phyloP scores from a whole-genome alignment of 2,888 invertebrate genomes.

The Polydesmus complanatus region DNA sequence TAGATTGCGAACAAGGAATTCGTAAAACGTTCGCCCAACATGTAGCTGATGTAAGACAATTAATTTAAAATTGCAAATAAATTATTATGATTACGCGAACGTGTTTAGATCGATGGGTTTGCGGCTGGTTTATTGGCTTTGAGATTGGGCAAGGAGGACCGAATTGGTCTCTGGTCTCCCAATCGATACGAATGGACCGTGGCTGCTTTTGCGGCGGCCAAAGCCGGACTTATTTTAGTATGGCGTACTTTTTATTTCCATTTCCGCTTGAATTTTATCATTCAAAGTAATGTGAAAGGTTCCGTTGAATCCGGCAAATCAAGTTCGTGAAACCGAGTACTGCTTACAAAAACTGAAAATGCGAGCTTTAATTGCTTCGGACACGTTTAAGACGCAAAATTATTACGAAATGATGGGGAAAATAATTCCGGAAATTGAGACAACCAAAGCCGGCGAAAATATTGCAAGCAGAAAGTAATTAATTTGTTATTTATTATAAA shows the following conservation, averaged over 20 bases:
- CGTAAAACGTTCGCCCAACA: not conserved
- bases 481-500: not conserved
- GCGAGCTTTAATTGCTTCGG: constrained; percentile 50
- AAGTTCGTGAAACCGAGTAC: constrained; percentile 52
- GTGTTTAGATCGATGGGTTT: constrained; percentile 46
- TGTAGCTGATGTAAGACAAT: not conserved
- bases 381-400: constrained; percentile 46
- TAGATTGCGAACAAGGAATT: not conserved
- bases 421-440: constrained; percentile 42
- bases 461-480: not conserved
- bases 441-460: constrained; percentile 27
- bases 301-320: constrained; percentile 61
- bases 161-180: constrained; percentile 64
- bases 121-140: constrained; percentile 56
- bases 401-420: constrained; percentile 49
- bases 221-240: constrained; percentile 56
- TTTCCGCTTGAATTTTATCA: constrained; percentile 1
- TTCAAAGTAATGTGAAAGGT: constrained; percentile 37
- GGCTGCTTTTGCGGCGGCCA: constrained; percentile 51
- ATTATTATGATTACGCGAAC: not conserved
- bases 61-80: not conserved
- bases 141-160: constrained; percentile 55
- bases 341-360: constrained; percentile 55
- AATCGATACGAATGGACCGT: constrained; percentile 63
- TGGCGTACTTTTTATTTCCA: constrained; percentile 4